Conservation (phyloP, 2,113 vertebrate genomes). For the Chascanopsetta lugubris region DNA sequence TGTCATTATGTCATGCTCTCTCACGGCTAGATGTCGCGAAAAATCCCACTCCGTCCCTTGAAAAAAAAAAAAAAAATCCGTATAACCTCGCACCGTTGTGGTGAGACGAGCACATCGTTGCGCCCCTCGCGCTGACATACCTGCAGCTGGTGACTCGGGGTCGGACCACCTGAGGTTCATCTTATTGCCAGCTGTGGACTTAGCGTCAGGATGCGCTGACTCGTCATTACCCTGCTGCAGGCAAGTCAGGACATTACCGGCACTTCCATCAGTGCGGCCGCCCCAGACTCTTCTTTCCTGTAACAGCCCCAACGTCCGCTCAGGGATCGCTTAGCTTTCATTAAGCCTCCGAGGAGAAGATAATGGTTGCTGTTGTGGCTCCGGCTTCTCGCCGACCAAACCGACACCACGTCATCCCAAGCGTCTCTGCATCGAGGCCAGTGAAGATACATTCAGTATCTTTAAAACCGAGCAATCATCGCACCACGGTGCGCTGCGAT, state of each 20-base stretch:
- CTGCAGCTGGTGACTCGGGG: too few species aligned
- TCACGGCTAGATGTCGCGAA: too few species aligned
- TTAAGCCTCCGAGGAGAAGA: conserved; percentile 20
- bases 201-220: conserved; percentile 44
- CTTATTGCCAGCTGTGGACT: too few species aligned
- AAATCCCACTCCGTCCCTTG: too few species aligned
- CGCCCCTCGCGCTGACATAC: too few species aligned
- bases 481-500: not conserved
- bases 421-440: not conserved
- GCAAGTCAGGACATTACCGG: conserved; percentile 21
- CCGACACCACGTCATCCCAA: conserved; percentile 18
- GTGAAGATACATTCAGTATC: not conserved
- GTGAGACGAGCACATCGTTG: too few species aligned
- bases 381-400: conserved; percentile 13
- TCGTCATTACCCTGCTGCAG: conserved; percentile 36
- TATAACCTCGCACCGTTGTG: too few species aligned
- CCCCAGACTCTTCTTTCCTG: conserved; percentile 4
- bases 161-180: too few species aligned
- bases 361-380: conserved; percentile 20
- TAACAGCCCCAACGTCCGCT: not conserved
- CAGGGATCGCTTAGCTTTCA: conserved; percentile 4
- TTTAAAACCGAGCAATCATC: not conserved
- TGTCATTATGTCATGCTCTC: too few species aligned
- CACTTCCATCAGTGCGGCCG: conserved; percentile 18
- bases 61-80: too few species aligned